Evolutionary conservation across 2,113 vertebrate genomes (phyloP), one percentile per base, ranked within the genome.

Genomic region (Halichoeres trimaculatus): DNA sequence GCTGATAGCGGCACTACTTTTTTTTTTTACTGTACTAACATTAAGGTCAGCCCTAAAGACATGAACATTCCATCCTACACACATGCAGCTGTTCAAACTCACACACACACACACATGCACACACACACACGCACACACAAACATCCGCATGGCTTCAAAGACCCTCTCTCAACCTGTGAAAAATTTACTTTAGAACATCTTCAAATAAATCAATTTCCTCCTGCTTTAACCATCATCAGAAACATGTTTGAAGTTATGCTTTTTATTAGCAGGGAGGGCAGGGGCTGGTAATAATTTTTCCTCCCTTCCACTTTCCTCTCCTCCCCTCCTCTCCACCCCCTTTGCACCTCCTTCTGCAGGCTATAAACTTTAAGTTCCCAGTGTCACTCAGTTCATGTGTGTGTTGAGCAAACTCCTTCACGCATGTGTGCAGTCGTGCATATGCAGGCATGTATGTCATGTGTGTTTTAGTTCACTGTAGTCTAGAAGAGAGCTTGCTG

Each of bases 121-220:
- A 74, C 45, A 74, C 53, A 77, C 23, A 61, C 26, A 48, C 34
- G 35, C 65, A 48, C 34, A 55, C 40, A 70, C 41, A 56, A 77
- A 86, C 83, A 69, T 47, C 30, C 48, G 22, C 47, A 47, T 73
- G 65, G 70, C 91, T 93, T 94, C 91, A 94, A 94, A 93, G 89
- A 86, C 62, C 79, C 58, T 85, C 85, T 86, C 87, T 87, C 88
- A 88, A 91, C 90, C 89, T 89, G 90, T 91, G 86, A 90, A 92
- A 89, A 89, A 87, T 91, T 87, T 85, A 87, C 85, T 91, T 90
- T 91, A 88, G 89, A 91, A 93, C 86, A 91, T 92, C 88, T 91
- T 92, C 84, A 94, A 91, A 93, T 93, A 92, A 89, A 92, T 93
- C 91, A 92, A 90, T 93, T 92, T 92, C 84, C 88, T 84, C 79